Evolutionary conservation across 2,888 invertebrate species (phyloP).

Genomic region (Agapostemon virescens): DNA sequence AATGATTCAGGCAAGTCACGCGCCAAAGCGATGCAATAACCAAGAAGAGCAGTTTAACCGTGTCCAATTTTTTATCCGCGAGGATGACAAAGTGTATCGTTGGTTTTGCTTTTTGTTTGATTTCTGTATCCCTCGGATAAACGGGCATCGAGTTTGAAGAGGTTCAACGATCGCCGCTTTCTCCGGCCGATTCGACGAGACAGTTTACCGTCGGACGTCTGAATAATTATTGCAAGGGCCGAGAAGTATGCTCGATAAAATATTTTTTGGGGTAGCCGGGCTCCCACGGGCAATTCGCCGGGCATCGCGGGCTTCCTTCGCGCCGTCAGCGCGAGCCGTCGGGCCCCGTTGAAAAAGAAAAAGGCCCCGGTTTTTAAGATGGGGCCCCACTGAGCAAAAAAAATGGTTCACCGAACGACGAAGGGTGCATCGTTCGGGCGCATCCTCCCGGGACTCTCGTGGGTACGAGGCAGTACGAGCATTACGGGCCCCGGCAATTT

Average conservation of each 20-base stretch:
- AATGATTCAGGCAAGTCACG: too few species aligned
- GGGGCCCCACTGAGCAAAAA: not conserved
- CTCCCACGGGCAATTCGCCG: not conserved
- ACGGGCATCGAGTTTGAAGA: not conserved
- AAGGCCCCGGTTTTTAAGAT: not conserved
- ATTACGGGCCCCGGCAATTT: slow-evolving; percentile 73
- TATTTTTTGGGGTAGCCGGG: not conserved
- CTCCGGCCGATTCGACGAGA: not conserved
- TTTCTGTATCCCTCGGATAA: not conserved
- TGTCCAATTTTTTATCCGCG: too few species aligned
- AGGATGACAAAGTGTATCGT: too few species aligned
- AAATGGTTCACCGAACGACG: slow-evolving; percentile 19
- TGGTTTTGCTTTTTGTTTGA: too few species aligned
- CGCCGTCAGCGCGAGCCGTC: slow-evolving; percentile 9
- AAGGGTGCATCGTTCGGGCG: slow-evolving; percentile 22
- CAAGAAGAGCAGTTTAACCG: too few species aligned
- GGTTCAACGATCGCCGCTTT: not conserved
- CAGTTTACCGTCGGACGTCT: not conserved
- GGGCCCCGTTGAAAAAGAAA: not conserved
- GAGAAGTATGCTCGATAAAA: not conserved
- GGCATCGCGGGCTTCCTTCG: not conserved
- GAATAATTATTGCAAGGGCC: not conserved
- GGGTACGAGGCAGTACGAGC: slow-evolving; percentile 58
- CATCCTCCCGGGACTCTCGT: slow-evolving; percentile 42
- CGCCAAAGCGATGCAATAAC: too few species aligned